These are phyloP conservation scores for Tricholauxania praeusta DNA, from an alignment of 2,888 invertebrate species.

Conservation along the genomic window DNA sequence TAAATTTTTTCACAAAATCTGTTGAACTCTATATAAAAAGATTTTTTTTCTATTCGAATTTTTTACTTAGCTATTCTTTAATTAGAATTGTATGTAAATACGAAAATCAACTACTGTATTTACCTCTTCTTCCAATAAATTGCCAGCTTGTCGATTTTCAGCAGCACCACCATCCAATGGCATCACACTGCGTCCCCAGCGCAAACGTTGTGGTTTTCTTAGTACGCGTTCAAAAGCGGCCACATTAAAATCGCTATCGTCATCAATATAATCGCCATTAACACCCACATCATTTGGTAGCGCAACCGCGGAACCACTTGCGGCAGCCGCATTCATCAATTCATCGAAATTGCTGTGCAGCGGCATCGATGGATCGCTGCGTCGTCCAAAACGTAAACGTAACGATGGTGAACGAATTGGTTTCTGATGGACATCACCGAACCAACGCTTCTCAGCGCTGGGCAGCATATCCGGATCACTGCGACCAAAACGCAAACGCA, in stretches of 20 bases:
- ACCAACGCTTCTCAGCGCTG: constrained; percentile 64
- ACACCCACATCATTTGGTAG: constrained; percentile 21
- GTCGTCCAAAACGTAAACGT: constrained; percentile 81
- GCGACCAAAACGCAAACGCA: constrained; percentile 81
- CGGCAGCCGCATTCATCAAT: constrained; percentile 47
- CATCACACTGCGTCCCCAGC: constrained; percentile 58
- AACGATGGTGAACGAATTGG: constrained; percentile 81
- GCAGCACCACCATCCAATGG: constrained; percentile 31
- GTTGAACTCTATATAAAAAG: too few relatives aligned
- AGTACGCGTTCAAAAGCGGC: constrained; percentile 50
- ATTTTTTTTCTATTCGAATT: too few relatives aligned
- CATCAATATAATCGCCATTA: constrained; percentile 39
- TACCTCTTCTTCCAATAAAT: constrained; percentile 44
- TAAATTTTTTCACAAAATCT: too few relatives aligned
- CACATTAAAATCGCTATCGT: constrained; percentile 42
- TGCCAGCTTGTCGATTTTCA: constrained; percentile 2
- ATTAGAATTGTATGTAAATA: too few relatives aligned
- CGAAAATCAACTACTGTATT: not conserved
- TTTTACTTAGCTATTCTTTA: too few relatives aligned
- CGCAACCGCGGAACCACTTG: constrained; percentile 35
- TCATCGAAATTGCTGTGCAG: constrained; percentile 57
- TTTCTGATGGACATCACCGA: constrained; percentile 75
- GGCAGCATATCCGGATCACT: constrained; percentile 73
- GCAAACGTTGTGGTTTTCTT: constrained; percentile 59
- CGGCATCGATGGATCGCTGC: constrained; percentile 76